A percentile compares a stretch with the other conserved stretches of the same genome.
Evolutionary conservation across 2,888 invertebrate genomes (phyloP).

Genomic region (Atethmia centrago): DNA sequence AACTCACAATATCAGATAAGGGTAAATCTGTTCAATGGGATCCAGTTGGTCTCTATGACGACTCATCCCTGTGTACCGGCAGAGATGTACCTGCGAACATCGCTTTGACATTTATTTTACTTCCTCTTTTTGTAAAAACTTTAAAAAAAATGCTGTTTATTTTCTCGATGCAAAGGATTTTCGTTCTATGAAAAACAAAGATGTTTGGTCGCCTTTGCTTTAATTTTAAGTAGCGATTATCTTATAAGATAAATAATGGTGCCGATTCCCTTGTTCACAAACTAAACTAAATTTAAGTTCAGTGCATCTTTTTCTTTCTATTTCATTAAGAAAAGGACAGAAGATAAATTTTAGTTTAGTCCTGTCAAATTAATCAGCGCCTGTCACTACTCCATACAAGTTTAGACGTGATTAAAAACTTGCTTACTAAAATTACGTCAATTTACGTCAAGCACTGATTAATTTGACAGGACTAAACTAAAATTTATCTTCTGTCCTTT

Average conservation of each 20-base stretch:
- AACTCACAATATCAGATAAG: slow-evolving; percentile 85
- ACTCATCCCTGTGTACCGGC: slow-evolving; percentile 75
- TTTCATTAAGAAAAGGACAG: too few species aligned
- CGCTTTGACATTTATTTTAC: slow-evolving; percentile 60
- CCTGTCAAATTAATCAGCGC: too few species aligned
- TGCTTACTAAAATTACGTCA: too few species aligned
- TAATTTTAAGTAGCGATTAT: slow-evolving; percentile 39
- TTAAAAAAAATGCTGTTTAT: slow-evolving; percentile 43
- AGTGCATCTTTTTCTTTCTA: too few species aligned
- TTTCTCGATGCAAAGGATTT: slow-evolving; percentile 32
- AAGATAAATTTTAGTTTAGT: too few species aligned
- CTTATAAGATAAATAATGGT: slow-evolving; percentile 13
- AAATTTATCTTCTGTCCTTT: too few species aligned
- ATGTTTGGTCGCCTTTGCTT: slow-evolving; percentile 10
- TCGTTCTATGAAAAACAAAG: slow-evolving; percentile 19
- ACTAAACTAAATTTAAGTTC: too few species aligned
- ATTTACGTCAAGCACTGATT: too few species aligned
- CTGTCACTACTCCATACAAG: too few species aligned
- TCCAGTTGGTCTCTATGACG: slow-evolving; percentile 83
- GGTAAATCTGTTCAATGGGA: slow-evolving; percentile 85
- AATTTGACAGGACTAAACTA: too few species aligned
- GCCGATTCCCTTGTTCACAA: too few species aligned
- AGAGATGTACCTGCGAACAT: slow-evolving; percentile 54
- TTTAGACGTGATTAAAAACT: too few species aligned
- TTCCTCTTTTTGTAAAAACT: slow-evolving; percentile 29